Conservation (phyloP, 1,140 invertebrate genomes). For the Meloidogyne chitwoodi region DNA sequence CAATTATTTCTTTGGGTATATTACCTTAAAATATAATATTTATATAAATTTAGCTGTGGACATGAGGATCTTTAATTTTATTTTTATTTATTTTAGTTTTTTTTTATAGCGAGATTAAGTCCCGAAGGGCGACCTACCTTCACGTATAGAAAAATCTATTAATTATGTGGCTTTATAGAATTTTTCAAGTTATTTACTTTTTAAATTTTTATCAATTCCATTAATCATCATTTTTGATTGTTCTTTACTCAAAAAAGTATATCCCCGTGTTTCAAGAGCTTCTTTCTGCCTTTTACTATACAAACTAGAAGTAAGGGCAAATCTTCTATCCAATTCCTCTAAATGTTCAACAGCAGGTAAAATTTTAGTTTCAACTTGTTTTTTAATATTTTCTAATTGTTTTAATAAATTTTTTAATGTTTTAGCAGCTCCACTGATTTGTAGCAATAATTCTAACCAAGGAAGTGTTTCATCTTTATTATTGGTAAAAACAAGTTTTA, state of each 20-base stretch:
- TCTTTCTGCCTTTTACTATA: constrained; percentile 13
- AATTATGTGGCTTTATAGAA: too few relatives aligned
- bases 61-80: too few relatives aligned
- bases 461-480: constrained; percentile 9
- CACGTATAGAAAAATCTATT: too few relatives aligned
- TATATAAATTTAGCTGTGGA: too few relatives aligned
- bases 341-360: constrained; percentile 6
- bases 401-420: constrained; percentile 1
- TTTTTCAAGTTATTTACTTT: background rate
- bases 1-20: background rate
- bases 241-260: constrained; percentile 19
- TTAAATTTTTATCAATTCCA: background rate
- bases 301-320: background rate
- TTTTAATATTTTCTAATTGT: background rate
- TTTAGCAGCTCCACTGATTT: constrained; percentile 15
- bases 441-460: constrained; percentile 25
- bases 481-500: constrained; percentile 6
- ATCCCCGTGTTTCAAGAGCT: constrained; percentile 4
- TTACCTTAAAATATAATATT: background rate
- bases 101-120: too few relatives aligned
- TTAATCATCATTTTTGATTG: constrained; percentile 1
- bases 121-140: too few relatives aligned
- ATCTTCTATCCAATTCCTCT: constrained; percentile 19
- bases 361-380: constrained; percentile 8
- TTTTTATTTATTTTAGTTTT: too few relatives aligned